Percentiles rank a stretch among this genome's conserved stretches.
phyloP scores from a whole-genome alignment of 1,140 invertebrate species.

The Pseudachorutes palmiensis region DNA sequence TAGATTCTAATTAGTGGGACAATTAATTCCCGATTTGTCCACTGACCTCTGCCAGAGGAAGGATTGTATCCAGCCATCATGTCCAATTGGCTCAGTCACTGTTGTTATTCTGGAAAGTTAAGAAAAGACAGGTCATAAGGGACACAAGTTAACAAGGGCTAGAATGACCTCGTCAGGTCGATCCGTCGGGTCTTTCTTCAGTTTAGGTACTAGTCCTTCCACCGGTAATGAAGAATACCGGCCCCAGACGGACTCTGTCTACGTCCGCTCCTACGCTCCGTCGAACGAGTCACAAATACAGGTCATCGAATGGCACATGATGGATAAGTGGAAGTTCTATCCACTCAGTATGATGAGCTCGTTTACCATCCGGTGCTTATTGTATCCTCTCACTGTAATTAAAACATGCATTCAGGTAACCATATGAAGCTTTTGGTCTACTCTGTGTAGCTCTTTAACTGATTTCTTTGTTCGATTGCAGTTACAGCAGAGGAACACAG shows the following conservation, averaged over 20 bases:
- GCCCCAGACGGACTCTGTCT: background rate
- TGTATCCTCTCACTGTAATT: conserved; percentile 93
- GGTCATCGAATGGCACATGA: conserved; percentile 98
- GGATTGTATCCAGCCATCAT: no score
- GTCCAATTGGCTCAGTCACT: background rate
- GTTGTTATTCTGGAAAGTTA: no score
- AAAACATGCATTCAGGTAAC: conserved; percentile 86
- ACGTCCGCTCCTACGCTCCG: background rate
- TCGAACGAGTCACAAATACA: conserved; percentile 45
- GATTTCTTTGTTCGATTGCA: no score
- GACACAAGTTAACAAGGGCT: no score
- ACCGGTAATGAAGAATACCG: no score
- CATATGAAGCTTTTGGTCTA: background rate
- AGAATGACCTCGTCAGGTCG: background rate
- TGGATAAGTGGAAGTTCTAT: conserved; percentile 90
- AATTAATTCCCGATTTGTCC: no score
- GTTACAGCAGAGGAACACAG: conserved; percentile 23
- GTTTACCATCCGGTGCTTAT: conserved; percentile 74
- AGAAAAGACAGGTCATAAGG: no score
- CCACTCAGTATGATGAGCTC: conserved; percentile 81
- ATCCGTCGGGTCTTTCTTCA: background rate
- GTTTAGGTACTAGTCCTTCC: background rate
- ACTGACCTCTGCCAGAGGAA: no score
- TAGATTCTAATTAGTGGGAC: no score
- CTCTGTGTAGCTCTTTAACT: background rate